phyloP scores from a whole-genome alignment of 1,140 invertebrate genomes.

The Diploscapter pachys region DNA sequence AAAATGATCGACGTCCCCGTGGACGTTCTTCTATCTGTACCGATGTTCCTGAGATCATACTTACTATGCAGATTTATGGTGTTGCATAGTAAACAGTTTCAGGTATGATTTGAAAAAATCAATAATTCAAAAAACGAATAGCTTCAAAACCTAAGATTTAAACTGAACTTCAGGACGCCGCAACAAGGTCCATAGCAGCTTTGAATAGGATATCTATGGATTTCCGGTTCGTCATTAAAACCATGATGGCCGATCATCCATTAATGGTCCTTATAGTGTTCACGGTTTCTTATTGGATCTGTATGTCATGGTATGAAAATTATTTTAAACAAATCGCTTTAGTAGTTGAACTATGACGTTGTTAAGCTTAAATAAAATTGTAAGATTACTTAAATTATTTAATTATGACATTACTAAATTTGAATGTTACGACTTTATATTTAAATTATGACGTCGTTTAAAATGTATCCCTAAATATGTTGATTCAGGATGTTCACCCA shows the following conservation, averaged over 20 bases:
- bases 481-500: conserved; percentile 49
- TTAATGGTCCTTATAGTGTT: conserved; percentile 55
- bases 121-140: too few species aligned
- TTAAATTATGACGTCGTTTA: too few species aligned
- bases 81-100: conserved; percentile 94
- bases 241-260: conserved; percentile 59
- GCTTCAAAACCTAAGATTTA: conserved; percentile 1
- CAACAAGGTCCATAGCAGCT: conserved; percentile 53
- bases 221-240: conserved; percentile 57
- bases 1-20: conserved; percentile 48
- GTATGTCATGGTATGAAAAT: conserved; percentile 48
- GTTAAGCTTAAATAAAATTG: too few species aligned
- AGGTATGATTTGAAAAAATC: conserved; percentile 35
- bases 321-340: too few species aligned
- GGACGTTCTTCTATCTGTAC: conserved; percentile 93
- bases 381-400: too few species aligned
- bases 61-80: conserved; percentile 99
- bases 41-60: conserved; percentile 98
- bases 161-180: conserved; percentile 36
- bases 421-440: too few species aligned
- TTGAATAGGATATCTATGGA: conserved; percentile 59
- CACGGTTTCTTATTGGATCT: conserved; percentile 57
- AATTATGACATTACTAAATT: too few species aligned
- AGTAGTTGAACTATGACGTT: too few species aligned
- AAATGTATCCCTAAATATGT: too few species aligned